phyloP scores from a whole-genome alignment of 2,113 vertebrate genomes.

The Tricholaema leucomelas region DNA sequence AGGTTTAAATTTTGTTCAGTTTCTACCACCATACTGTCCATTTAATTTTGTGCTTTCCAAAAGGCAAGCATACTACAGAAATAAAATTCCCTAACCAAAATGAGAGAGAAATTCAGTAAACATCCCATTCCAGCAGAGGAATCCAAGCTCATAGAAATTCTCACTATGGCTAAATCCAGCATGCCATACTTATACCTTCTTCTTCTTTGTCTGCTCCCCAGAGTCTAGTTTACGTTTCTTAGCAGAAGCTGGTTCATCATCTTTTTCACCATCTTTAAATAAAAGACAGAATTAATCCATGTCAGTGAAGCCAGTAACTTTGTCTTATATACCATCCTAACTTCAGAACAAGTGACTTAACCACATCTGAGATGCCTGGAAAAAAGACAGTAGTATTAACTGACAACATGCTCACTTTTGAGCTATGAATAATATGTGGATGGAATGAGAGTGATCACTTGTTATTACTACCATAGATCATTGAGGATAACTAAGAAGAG shows the following conservation, averaged over 20 bases:
- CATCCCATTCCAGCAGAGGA: background rate
- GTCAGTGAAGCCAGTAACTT: background rate
- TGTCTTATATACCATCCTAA: background rate
- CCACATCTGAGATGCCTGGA: background rate
- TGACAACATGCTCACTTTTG: background rate
- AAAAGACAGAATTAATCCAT: constrained; percentile 60
- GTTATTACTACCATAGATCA: background rate
- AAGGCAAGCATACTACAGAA: constrained; percentile 58
- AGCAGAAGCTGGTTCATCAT: constrained; percentile 66
- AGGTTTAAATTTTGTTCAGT: constrained; percentile 34
- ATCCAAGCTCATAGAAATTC: background rate
- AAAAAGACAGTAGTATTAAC: background rate
- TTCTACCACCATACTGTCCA: constrained; percentile 21
- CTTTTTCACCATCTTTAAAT: constrained; percentile 85
- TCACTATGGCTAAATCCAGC: background rate
- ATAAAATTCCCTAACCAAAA: constrained; percentile 8
- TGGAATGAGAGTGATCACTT: background rate
- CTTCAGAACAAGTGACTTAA: background rate
- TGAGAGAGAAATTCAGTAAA: constrained; percentile 26
- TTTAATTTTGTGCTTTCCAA: constrained; percentile 56
- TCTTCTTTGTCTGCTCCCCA: constrained; percentile 88
- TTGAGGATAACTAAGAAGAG: background rate
- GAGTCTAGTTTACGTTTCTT: constrained; percentile 89
- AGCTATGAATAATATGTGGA: background rate
- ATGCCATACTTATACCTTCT: constrained; percentile 61